A percentile compares a stretch with the other conserved stretches of the same genome.
These are phyloP conservation scores for Dicranocentrus wangi DNA, from an alignment of 2,888 invertebrate genomes.

Conservation along the genomic window DNA sequence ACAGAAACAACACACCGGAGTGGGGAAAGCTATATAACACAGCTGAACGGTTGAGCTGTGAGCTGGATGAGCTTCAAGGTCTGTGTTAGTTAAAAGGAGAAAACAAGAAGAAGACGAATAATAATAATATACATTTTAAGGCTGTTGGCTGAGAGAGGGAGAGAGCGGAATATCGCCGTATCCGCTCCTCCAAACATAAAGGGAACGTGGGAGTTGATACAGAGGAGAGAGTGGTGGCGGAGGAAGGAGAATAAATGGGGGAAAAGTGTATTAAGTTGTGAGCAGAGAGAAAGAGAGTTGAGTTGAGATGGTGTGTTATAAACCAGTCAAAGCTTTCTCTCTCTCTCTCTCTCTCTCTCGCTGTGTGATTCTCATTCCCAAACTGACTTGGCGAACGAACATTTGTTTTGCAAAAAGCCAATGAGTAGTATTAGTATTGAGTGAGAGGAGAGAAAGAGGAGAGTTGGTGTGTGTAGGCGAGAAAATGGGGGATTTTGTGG, in stretches of 20 bases:
- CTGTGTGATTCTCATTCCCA: not conserved
- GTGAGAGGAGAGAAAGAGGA: not conserved
- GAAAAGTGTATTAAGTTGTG: conserved; percentile 6
- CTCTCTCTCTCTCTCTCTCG: not conserved
- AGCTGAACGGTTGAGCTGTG: not conserved
- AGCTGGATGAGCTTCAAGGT: not conserved
- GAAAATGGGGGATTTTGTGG: not conserved
- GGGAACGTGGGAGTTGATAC: not conserved
- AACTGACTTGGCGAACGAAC: not conserved
- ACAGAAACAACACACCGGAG: no score
- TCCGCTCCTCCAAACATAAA: not conserved
- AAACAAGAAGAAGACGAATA: not conserved
- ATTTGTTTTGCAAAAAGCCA: conserved; percentile 22
- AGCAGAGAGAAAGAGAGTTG: not conserved
- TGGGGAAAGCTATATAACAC: not conserved
- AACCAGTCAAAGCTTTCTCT: not conserved
- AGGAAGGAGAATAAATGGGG: no score
- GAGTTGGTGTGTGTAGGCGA: conserved; percentile 5
- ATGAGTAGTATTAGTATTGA: not conserved
- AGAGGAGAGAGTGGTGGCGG: no score
- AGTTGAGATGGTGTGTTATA: not conserved
- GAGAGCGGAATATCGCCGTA: not conserved
- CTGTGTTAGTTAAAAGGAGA: not conserved
- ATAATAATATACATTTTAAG: not conserved
- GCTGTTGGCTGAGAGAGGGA: not conserved